phyloP scores from a whole-genome alignment of 2,113 vertebrate genomes.

The Pteronura brasiliensis region DNA sequence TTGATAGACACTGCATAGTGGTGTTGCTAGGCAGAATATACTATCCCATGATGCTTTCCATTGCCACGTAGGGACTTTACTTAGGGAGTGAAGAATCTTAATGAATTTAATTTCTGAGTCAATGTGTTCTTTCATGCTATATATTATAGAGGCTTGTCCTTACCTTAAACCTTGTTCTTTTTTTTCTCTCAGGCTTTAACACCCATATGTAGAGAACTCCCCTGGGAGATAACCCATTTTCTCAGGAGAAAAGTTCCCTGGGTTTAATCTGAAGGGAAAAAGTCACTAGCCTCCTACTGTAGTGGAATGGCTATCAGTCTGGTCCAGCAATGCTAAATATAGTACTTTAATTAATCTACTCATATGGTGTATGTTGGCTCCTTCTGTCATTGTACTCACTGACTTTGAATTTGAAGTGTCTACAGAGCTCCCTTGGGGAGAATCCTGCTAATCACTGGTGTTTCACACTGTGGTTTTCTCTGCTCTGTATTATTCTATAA shows the following conservation, averaged over 20 bases:
- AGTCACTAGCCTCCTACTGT: background rate
- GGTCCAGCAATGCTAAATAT: background rate
- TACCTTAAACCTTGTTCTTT: background rate
- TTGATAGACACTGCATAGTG: background rate
- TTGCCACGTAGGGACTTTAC: background rate
- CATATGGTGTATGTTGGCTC: background rate
- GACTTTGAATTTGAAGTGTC: background rate
- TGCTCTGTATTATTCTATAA: background rate
- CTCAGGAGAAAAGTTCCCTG: background rate
- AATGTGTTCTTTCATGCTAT: background rate
- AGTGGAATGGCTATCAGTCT: background rate
- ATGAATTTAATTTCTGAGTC: background rate
- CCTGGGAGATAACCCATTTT: background rate
- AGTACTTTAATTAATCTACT: constrained; percentile 2
- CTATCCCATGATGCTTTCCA: background rate
- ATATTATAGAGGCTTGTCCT: background rate
- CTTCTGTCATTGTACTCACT: background rate
- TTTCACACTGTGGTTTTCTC: background rate
- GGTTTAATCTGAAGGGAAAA: background rate
- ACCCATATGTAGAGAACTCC: background rate
- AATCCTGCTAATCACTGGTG: background rate
- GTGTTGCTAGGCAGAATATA: no score
- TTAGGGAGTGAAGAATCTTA: background rate
- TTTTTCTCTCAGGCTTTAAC: background rate
- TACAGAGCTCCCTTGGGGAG: background rate